These are phyloP conservation scores for Lapara coniferarum DNA, from an alignment of 2,888 invertebrate species.

Conservation along the genomic window DNA sequence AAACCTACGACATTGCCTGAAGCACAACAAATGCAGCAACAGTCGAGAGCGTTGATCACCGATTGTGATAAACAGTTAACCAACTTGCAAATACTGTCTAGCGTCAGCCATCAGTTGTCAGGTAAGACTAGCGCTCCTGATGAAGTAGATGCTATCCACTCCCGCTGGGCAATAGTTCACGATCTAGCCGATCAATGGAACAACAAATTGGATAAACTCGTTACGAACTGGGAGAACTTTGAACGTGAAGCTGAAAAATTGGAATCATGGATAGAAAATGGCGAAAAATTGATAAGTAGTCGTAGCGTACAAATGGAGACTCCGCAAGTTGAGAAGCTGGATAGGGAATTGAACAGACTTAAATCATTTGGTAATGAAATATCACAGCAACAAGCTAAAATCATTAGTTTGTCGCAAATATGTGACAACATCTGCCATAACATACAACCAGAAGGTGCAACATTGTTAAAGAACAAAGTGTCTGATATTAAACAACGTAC, in stretches of 20 bases:
- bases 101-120: constrained; percentile 89
- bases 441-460: constrained; percentile 90
- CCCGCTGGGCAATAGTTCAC: constrained; percentile 93
- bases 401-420: constrained; percentile 90
- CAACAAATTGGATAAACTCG: constrained; percentile 90
- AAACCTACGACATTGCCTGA: constrained; percentile 92
- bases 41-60: constrained; percentile 88
- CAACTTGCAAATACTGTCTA: constrained; percentile 88
- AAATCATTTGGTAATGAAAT: constrained; percentile 94
- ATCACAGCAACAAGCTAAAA: constrained; percentile 92
- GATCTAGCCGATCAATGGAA: constrained; percentile 91
- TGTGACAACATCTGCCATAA: constrained; percentile 91
- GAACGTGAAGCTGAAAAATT: constrained; percentile 90
- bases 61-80: constrained; percentile 91
- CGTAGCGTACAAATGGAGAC: constrained; percentile 86
- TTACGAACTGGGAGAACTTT: constrained; percentile 91
- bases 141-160: constrained; percentile 92
- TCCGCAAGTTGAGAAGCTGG: constrained; percentile 89
- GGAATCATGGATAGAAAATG: constrained; percentile 89
- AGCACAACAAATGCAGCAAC: constrained; percentile 90
- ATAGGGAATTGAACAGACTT: constrained; percentile 88
- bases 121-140: constrained; percentile 91
- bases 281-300: constrained; percentile 84
- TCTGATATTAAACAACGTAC: constrained; percentile 89
- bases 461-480: constrained; percentile 87